Conservation (phyloP, 2,888 invertebrate genomes). For the Cheilosia impressa region DNA sequence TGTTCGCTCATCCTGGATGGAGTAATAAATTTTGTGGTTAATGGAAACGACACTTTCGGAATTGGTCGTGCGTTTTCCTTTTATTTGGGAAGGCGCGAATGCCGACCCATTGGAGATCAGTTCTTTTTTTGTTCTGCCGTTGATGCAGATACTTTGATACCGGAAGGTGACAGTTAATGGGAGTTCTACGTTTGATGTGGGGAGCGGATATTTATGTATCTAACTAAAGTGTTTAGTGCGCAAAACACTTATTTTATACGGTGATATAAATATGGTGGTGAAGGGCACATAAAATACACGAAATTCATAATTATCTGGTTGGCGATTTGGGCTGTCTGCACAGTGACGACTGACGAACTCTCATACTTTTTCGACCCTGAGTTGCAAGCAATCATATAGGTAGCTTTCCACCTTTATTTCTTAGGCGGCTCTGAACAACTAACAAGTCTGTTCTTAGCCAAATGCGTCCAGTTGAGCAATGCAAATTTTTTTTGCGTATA, state of each 20-base stretch:
- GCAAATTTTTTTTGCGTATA: too few relatives aligned
- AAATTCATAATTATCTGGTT: too few relatives aligned
- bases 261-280: not conserved
- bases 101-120: conserved; percentile 20
- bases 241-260: conserved; percentile 19
- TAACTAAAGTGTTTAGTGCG: conserved; percentile 10
- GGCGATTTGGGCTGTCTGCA: too few relatives aligned
- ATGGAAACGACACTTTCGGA: conserved; percentile 72
- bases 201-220: conserved; percentile 11
- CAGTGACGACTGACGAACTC: too few relatives aligned
- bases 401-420: too few relatives aligned
- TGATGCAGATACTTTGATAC: conserved; percentile 46
- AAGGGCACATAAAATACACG: not conserved
- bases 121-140: conserved; percentile 1
- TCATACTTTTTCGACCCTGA: too few relatives aligned
- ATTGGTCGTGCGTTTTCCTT: conserved; percentile 60
- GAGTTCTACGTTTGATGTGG: conserved; percentile 42
- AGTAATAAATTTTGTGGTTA: conserved; percentile 75
- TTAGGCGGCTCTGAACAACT: too few relatives aligned
- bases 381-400: too few relatives aligned
- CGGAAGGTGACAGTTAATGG: conserved; percentile 68
- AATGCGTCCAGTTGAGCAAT: too few relatives aligned
- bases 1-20: conserved; percentile 64
- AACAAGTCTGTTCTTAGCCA: too few relatives aligned
- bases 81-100: conserved; percentile 20